Conservation (phyloP, 2,888 invertebrate species). For the Chirona hameri region DNA sequence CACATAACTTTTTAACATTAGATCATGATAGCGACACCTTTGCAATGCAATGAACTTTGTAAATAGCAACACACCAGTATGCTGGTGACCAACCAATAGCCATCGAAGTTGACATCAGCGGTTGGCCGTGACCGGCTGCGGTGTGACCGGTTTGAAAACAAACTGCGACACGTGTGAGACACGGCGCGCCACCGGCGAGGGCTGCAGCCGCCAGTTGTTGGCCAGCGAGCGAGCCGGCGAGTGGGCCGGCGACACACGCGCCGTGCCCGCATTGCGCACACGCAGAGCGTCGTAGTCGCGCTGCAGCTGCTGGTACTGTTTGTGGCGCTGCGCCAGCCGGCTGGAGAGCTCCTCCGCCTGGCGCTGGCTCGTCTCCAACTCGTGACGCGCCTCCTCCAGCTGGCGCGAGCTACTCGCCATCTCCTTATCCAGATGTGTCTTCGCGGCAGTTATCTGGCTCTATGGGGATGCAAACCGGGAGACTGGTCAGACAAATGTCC, state of each 20-base stretch:
- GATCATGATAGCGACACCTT: no score
- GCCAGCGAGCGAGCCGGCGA: not conserved
- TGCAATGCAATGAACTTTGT: no score
- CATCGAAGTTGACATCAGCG: no score
- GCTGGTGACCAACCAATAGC: no score
- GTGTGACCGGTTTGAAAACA: slow-evolving; percentile 2
- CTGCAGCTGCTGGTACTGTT: slow-evolving; percentile 11
- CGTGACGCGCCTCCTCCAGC: not conserved
- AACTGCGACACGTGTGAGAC: slow-evolving; percentile 7
- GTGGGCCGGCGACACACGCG: not conserved
- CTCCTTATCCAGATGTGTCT: slow-evolving; percentile 2
- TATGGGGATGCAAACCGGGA: not conserved
- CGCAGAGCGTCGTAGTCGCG: slow-evolving; percentile 5
- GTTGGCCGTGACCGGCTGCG: not conserved
- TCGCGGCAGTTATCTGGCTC: not conserved
- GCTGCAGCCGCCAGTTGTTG: not conserved
- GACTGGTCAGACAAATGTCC: no score
- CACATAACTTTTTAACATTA: no score
- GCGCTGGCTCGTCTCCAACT: not conserved
- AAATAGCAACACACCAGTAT: no score
- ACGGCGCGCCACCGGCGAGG: not conserved
- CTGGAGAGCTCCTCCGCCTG: not conserved
- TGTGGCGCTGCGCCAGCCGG: slow-evolving; percentile 25
- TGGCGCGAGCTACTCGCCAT: slow-evolving; percentile 5
- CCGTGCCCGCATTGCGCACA: not conserved